Conservation (phyloP, 2,888 invertebrate species). For the Brachyptera risi region DNA sequence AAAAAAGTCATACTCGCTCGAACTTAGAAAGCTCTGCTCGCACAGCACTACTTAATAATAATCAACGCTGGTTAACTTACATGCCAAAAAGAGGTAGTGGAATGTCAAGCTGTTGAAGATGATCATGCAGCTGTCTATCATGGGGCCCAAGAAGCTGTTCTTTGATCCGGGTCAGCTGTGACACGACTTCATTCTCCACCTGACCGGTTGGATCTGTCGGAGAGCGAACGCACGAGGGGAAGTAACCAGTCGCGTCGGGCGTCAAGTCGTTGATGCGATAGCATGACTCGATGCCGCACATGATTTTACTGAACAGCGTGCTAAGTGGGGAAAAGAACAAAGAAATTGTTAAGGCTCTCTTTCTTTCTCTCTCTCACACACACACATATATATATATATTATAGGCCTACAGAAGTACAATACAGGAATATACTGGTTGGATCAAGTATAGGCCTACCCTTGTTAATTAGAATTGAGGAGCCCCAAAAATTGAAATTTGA, state of each 20-base stretch:
- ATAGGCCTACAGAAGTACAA: too few species aligned
- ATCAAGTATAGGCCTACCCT: too few species aligned
- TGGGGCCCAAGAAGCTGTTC: slow-evolving; percentile 61
- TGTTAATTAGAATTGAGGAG: too few species aligned
- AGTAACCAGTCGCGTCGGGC: slow-evolving; percentile 49
- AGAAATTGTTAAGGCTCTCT: too few species aligned
- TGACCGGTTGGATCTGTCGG: neutral
- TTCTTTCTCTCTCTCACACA: too few species aligned
- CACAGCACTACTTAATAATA: too few species aligned
- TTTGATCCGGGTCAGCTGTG: slow-evolving; percentile 55
- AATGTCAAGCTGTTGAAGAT: slow-evolving; percentile 67
- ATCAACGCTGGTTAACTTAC: slow-evolving; percentile 59
- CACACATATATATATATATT: too few species aligned
- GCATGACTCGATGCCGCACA: slow-evolving; percentile 60
- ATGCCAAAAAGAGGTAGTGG: slow-evolving; percentile 84
- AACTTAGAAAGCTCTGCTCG: too few species aligned
- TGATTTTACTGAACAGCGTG: slow-evolving; percentile 58
- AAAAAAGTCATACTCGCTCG: too few species aligned
- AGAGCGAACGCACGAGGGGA: slow-evolving; percentile 41
- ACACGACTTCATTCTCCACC: slow-evolving; percentile 55
- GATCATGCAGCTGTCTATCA: slow-evolving; percentile 59
- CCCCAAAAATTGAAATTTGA: too few species aligned
- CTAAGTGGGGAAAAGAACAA: too few species aligned
- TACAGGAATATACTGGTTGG: too few species aligned
- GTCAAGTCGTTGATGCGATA: slow-evolving; percentile 58